Evolutionary conservation across 2,797 vertebrate species (phyloP).

Genomic region (Heteromormyrus szaboi): DNA sequence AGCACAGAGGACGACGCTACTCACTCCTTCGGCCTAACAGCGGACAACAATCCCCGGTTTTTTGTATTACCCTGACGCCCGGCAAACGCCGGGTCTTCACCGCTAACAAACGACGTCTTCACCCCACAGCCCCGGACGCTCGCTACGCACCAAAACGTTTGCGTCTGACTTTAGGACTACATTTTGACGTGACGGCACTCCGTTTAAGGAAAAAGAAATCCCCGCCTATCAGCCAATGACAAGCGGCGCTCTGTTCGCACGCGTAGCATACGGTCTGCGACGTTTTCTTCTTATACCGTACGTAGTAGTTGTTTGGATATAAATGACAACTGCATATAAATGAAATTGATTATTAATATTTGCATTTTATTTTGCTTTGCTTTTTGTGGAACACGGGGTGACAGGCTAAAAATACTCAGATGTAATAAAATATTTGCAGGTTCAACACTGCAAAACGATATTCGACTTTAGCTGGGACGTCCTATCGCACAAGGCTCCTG

Average conservation of each 20-base stretch:
- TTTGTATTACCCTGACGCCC: background rate
- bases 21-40: constrained; percentile 15
- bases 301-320: background rate
- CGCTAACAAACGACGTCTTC: background rate
- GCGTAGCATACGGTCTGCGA: background rate
- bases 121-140: background rate
- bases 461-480: background rate
- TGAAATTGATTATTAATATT: background rate
- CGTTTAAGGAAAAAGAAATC: background rate
- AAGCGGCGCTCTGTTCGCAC: background rate
- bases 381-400: background rate
- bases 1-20: background rate
- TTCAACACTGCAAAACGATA: background rate
- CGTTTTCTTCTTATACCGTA: background rate
- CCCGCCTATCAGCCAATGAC: constrained; percentile 11
- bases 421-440: background rate
- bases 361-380: background rate
- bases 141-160: background rate
- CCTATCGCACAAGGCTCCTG: background rate
- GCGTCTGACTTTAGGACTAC: constrained; percentile 10
- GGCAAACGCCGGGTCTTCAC: background rate
- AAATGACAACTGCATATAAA: background rate
- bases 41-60: constrained; percentile 7
- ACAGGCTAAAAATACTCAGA: background rate
- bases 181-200: constrained; percentile 13